phyloP scores from a whole-genome alignment of 2,113 vertebrate genomes.

The Morone chrysops region DNA sequence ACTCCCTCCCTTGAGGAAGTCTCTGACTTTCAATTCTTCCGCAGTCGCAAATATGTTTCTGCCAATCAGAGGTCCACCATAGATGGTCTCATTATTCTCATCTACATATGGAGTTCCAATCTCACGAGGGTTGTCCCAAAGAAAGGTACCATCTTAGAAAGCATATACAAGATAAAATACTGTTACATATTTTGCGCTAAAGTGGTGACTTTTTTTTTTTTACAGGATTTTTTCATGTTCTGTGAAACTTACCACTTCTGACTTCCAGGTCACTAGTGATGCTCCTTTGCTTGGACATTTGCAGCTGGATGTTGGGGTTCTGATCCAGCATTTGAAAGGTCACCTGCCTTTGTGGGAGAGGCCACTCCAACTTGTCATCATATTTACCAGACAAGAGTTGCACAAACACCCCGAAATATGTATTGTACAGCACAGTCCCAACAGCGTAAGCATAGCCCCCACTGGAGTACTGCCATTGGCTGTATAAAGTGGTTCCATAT shows the following conservation, averaged over 20 bases:
- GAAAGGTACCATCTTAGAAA: constrained; percentile 6
- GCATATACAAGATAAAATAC: neutral
- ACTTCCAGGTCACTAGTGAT: constrained; percentile 47
- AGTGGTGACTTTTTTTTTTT: constrained; percentile 17
- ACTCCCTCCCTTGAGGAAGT: constrained; percentile 87
- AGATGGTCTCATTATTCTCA: constrained; percentile 43
- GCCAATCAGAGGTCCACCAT: neutral
- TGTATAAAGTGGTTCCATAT: constrained; percentile 50
- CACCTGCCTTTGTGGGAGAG: constrained; percentile 86
- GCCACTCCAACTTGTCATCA: constrained; percentile 87
- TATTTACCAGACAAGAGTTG: constrained; percentile 86
- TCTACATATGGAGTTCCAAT: constrained; percentile 71
- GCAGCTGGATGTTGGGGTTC: constrained; percentile 77
- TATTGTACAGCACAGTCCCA: accelerated
- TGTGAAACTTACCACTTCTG: neutral
- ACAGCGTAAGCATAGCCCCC: constrained; percentile 88
- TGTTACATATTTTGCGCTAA: constrained; percentile 48
- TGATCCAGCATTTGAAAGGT: constrained; percentile 76
- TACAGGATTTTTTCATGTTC: neutral
- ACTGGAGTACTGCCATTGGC: constrained; percentile 86
- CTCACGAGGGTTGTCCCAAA: constrained; percentile 42
- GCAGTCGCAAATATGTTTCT: accelerated
- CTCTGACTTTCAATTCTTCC: constrained; percentile 73
- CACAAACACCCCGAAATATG: constrained; percentile 75
- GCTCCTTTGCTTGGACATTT: constrained; percentile 87